Evolutionary conservation across 2,888 invertebrate species (phyloP).

Genomic region (Unio delphinus): DNA sequence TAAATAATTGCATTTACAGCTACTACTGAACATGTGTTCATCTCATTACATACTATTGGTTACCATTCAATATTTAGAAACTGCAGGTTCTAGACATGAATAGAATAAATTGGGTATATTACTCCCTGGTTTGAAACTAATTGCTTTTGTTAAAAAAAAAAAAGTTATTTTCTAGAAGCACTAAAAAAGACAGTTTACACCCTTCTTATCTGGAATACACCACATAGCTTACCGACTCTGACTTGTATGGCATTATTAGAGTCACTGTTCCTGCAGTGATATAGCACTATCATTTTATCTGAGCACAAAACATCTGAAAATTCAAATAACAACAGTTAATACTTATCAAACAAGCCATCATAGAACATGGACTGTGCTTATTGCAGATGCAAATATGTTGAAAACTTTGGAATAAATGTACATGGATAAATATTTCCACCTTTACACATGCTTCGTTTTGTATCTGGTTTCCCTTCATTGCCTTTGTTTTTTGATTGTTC

Average conservation of each 20-base stretch:
- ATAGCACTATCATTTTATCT: no score
- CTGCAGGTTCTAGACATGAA: neutral
- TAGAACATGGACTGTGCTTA: constrained; percentile 1
- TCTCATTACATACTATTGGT: neutral
- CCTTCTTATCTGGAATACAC: neutral
- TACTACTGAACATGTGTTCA: neutral
- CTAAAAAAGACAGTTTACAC: neutral
- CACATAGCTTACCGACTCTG: no score
- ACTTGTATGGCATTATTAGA: no score
- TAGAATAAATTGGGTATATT: no score
- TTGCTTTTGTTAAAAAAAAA: neutral
- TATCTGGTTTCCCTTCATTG: neutral
- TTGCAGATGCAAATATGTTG: neutral
- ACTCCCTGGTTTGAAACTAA: no score
- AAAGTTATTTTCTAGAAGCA: neutral
- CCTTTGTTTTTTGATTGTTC: constrained; percentile 47
- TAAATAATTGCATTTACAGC: neutral
- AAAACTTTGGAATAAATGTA: neutral
- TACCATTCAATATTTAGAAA: neutral
- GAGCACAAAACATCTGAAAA: constrained; percentile 1
- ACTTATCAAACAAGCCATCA: no score
- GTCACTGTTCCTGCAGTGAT: no score
- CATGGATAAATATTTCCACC: neutral
- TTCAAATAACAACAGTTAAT: no score
- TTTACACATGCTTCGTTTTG: neutral